Evolutionary conservation across 1,140 invertebrate genomes (phyloP), one percentile per base, ranked within the genome.

Genomic region (Scaptomyza hsui): DNA sequence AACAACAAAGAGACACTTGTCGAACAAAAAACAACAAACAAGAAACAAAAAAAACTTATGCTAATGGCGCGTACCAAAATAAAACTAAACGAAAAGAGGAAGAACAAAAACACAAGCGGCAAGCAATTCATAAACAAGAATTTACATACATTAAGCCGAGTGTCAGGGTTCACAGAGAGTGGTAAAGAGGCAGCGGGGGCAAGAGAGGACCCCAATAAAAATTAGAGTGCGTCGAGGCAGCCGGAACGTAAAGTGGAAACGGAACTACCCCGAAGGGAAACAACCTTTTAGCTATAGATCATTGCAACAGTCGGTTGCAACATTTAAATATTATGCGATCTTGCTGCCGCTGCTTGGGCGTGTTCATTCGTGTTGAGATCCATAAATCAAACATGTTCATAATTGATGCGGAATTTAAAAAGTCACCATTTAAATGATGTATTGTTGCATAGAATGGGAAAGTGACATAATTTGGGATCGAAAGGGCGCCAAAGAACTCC

Each of bases 51-150:
- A 72, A 61, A 88, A 75, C 78, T 81, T 72, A 86, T 82, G 81
- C 74, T 86, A 86, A 86, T 86, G 75, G 81, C 81, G 81, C 81
- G 81, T 86, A 72, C 81, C 81, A 86, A 88, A 85, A 70, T 42
- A 74, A 72, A 73, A 70, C 4, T n/a, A 47, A 75, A 72, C 45
- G 67, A 42, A 62, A 67, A 56, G 51, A 71, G n/a, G n/a, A n/a
- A n/a, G n/a, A 77, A 52, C 29, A 59, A 72, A 69, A 53, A 56
- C 47, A 39, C 26, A 65, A 45, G 49, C 56, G 57, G 51, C 55
- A 57, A 63, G 67, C 81, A 86, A 82, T 86, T 88, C 82, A 86
- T 86, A 88, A 88, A 86, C n/a, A n/a, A n/a, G n/a, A 86, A 47
- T 69, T 48, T 71, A 73, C 81, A 76, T 76, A 67, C 67, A 75